phyloP scores from a whole-genome alignment of 2,113 vertebrate species.

The Hippotragus niger region DNA sequence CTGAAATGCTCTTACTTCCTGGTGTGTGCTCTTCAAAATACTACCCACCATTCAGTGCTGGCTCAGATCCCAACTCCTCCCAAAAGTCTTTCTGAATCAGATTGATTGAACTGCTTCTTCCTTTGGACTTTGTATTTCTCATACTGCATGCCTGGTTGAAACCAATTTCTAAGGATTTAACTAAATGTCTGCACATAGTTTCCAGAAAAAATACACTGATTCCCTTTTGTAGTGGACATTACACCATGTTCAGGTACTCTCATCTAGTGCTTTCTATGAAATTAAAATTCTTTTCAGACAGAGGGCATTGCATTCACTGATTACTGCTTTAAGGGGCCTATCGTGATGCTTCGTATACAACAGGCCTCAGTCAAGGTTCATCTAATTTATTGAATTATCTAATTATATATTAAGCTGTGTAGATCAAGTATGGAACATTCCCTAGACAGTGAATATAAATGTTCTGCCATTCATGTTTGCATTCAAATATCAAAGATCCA shows the following conservation, averaged over 20 bases:
- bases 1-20: neutral
- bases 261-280: neutral
- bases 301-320: neutral
- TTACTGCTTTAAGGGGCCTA: neutral
- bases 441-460: neutral
- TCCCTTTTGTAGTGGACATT: neutral
- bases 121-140: neutral
- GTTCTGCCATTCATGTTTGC: neutral
- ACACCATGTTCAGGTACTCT: neutral
- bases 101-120: neutral
- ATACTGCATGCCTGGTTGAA: neutral
- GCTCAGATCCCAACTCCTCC: neutral
- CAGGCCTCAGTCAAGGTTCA: neutral
- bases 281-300: neutral
- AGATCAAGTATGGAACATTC: neutral
- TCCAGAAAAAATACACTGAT: neutral
- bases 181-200: neutral
- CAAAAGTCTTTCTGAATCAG: neutral
- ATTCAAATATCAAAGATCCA: neutral
- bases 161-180: neutral
- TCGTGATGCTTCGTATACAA: neutral
- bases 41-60: neutral
- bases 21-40: neutral
- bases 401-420: neutral
- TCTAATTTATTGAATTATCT: slow-evolving; percentile 25